Evolutionary conservation across 2,113 vertebrate genomes (phyloP).

Genomic region (Artemisiospiza belli): DNA sequence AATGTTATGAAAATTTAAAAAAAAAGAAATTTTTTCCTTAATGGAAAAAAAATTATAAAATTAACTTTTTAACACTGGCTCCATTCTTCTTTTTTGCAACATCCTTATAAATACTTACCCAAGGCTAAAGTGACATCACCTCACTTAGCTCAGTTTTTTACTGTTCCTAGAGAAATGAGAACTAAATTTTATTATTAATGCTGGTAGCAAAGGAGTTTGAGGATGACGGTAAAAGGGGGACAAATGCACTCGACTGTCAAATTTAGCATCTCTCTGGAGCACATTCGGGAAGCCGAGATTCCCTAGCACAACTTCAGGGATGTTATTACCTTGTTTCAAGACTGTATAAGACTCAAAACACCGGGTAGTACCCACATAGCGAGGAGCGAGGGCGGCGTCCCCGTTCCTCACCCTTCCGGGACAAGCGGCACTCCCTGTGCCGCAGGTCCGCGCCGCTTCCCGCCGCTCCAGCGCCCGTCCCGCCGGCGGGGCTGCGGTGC

Average conservation of each 20-base stretch:
- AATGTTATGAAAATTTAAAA: not conserved
- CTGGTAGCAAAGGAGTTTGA: not conserved
- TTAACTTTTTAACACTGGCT: not conserved
- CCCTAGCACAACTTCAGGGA: not conserved
- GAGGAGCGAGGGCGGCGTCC: accelerated
- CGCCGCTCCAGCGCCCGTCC: not conserved
- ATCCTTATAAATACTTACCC: not conserved
- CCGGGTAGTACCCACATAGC: not conserved
- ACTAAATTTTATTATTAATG: not conserved
- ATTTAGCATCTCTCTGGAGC: accelerated
- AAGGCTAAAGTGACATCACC: not conserved
- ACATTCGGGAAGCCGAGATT: not conserved
- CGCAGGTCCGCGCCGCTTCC: not conserved
- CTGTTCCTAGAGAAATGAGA: not conserved
- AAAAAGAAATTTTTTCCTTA: not conserved
- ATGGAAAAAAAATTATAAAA: accelerated
- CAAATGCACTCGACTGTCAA: accelerated
- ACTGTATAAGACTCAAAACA: not conserved
- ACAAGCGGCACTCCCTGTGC: too few relatives aligned
- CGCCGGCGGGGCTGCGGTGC: not conserved
- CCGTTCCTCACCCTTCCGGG: not conserved
- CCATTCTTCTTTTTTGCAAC: not conserved
- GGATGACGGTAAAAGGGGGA: not conserved
- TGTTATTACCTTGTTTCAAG: not conserved
- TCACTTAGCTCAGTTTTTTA: not conserved